Base-by-base conservation (phyloP, 2,113 vertebrate species). In the Archilochus colubris region DNA sequence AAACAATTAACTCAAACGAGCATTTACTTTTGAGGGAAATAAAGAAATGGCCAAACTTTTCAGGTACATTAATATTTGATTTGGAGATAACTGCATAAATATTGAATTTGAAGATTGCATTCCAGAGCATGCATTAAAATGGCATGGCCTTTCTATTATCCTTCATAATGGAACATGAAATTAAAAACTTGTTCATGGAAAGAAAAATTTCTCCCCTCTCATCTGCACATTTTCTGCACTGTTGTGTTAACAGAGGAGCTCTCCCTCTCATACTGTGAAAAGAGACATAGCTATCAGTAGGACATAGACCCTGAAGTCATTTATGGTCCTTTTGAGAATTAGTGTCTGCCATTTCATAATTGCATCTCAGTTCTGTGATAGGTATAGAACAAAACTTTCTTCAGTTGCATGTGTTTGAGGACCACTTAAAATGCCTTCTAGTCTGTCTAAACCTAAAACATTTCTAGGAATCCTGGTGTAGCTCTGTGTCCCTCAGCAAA, bases 21-120 rank as follows among this genome's bases (percentile, higher is more conserved):
- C 54, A 33, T 87, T 94, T 96, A 55, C 80, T 86, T 97, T 97
- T 89, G 81, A 96, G 93, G 93, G 84, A 95, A 96, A 92, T 96
- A 97, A 97, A 97, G 96, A 96, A 93, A 96, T 97, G 70, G 55
- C 85, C 96, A 94, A 95, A 96, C 91, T 96, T 94, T 94, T 76
- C 73, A 79, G 75, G 64, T 30, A 88, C 78, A 96, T 98, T 96
- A 97, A 97, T 98, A 98, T 98, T 98, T 98, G 89, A 98, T 97
- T 96, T 95, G 84, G 91, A 96, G 97, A 97, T 97, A 97, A 97
- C 96, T 94, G 70, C 96, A 97, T 98, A 97, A 97, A 98, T 97
- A 97, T 97, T 98, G 93, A 89, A 97, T 97, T 96, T 96, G 86
- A 94, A 95, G 96, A 97, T 97, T 97, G 94, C 92, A 94, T 94